These are phyloP conservation scores for Synodontis membranacea DNA, from an alignment of 2,113 vertebrate species.

Conservation along the genomic window DNA sequence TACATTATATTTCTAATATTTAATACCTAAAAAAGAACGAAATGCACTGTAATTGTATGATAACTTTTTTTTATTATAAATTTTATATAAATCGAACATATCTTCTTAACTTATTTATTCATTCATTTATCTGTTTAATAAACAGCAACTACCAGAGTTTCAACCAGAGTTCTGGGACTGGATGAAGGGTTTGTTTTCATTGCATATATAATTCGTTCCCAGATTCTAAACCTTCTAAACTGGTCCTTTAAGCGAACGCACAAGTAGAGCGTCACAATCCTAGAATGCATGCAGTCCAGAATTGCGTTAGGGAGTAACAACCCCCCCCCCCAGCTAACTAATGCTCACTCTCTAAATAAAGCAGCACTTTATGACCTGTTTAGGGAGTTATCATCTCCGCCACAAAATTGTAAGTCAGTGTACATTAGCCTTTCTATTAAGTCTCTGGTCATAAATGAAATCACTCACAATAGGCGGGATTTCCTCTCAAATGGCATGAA, in stretches of 20 bases:
- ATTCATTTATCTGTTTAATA: neutral
- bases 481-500: conserved; percentile 8
- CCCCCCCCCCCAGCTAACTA: neutral
- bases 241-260: neutral
- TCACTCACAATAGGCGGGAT: conserved; percentile 8
- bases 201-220: neutral
- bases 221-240: neutral
- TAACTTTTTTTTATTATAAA: too few species aligned
- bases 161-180: neutral
- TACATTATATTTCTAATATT: neutral
- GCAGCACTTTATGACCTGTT: conserved; percentile 25
- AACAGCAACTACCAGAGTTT: neutral
- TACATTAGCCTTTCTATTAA: conserved; percentile 28
- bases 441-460: conserved; percentile 21
- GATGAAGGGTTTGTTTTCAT: neutral
- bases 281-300: neutral
- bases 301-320: neutral
- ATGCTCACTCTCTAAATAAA: conserved; percentile 3
- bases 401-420: conserved; percentile 5
- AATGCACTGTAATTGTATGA: neutral
- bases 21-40: neutral
- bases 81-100: too few species aligned
- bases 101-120: neutral
- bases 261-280: neutral
- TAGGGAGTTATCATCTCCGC: neutral